Conservation (phyloP, 1,140 invertebrate species). For the Diachasmimorpha longicaudata region DNA sequence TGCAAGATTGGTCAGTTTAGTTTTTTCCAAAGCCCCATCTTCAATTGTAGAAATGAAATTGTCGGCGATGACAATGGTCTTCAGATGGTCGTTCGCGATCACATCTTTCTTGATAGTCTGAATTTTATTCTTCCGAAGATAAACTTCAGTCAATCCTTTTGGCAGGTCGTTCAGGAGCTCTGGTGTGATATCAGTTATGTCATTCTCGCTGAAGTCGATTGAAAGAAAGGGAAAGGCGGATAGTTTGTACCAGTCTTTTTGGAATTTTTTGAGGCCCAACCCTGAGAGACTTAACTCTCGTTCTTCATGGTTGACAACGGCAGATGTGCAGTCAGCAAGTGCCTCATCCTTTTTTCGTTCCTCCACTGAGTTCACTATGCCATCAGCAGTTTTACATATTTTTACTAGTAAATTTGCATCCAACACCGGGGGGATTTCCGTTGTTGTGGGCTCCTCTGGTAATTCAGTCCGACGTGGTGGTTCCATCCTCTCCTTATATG, state of each 20-base stretch:
- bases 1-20: conserved; percentile 30
- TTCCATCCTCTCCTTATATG: not conserved
- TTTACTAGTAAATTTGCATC: conserved; percentile 25
- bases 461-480: not conserved
- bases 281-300: conserved; percentile 27
- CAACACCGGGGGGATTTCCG: not conserved
- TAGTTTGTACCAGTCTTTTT: conserved; percentile 43
- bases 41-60: conserved; percentile 41
- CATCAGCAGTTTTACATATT: conserved; percentile 33
- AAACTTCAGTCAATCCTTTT: conserved; percentile 29
- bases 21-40: conserved; percentile 32
- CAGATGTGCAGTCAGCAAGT: conserved; percentile 21
- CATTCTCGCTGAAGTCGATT: conserved; percentile 37
- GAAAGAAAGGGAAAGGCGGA: conserved; percentile 20
- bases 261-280: conserved; percentile 35
- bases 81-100: conserved; percentile 40
- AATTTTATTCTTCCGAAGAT: conserved; percentile 27
- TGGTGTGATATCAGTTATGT: conserved; percentile 39
- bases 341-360: conserved; percentile 20
- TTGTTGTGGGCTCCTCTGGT: not conserved
- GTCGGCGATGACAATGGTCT: conserved; percentile 27
- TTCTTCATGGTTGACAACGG: conserved; percentile 23
- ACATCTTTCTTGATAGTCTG: conserved; percentile 19
- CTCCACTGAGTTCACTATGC: conserved; percentile 32
- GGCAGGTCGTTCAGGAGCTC: conserved; percentile 44